phyloP scores from a whole-genome alignment of 2,797 vertebrate genomes.

The Poeciliopsis presidionis region DNA sequence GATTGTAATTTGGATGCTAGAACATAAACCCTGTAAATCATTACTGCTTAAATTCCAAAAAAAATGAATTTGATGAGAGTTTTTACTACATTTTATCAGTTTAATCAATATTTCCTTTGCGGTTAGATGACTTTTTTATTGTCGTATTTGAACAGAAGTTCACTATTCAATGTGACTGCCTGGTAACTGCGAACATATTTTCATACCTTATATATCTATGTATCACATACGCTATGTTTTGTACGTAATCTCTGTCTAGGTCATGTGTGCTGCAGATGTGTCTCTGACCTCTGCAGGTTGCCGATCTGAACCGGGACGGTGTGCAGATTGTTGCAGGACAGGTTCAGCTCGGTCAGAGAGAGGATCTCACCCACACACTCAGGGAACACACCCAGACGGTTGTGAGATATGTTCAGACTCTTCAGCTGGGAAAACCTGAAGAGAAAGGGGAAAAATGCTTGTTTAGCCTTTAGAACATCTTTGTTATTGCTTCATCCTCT shows the following conservation, averaged over 20 bases:
- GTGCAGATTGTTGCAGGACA: constrained; percentile 91
- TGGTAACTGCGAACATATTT: too few relatives aligned
- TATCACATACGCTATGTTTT: not conserved
- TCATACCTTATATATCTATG: too few relatives aligned
- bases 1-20: not conserved
- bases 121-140: not conserved
- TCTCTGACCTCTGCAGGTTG: constrained; percentile 87
- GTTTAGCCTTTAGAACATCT: not conserved
- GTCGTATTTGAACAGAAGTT: not conserved
- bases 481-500: not conserved
- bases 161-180: not conserved
- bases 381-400: constrained; percentile 92
- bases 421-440: constrained; percentile 94
- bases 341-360: constrained; percentile 91
- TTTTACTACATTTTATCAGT: not conserved
- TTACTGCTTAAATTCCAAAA: not conserved
- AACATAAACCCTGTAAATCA: not conserved
- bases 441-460: constrained; percentile 20
- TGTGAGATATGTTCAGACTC: constrained; percentile 95
- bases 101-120: not conserved
- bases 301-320: constrained; percentile 85
- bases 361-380: constrained; percentile 90
- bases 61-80: not conserved
- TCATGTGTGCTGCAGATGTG: not conserved
- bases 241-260: not conserved